These are phyloP conservation scores for Eretmocerus hayati DNA, from an alignment of 2,888 invertebrate genomes.

Conservation along the genomic window DNA sequence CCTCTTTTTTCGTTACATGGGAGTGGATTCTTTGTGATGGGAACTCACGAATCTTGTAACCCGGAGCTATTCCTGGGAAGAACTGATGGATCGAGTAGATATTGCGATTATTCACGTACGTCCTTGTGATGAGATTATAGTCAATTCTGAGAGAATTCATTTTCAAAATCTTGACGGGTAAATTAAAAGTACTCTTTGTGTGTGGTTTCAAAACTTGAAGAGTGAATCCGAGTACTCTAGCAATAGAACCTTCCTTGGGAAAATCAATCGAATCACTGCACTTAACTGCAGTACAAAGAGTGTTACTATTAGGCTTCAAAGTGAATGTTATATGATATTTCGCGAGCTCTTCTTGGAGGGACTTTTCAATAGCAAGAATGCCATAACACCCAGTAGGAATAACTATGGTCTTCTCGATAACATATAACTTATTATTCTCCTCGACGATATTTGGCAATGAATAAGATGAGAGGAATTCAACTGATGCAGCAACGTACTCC, in stretches of 20 bases:
- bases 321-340: background rate
- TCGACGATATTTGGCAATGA: constrained; percentile 1
- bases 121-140: constrained; percentile 2
- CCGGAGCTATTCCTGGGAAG: constrained; percentile 23
- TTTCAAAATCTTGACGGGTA: background rate
- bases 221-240: background rate
- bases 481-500: background rate
- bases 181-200: background rate
- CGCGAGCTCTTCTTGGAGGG: background rate
- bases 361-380: background rate
- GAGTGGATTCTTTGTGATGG: constrained; percentile 26
- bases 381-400: constrained; percentile 2
- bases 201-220: background rate
- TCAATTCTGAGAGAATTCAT: constrained; percentile 1
- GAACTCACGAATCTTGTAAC: constrained; percentile 36
- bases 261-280: background rate
- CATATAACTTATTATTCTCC: constrained; percentile 18
- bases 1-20: constrained; percentile 18
- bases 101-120: constrained; percentile 5
- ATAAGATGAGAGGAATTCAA: background rate
- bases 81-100: background rate
- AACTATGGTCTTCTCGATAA: background rate
- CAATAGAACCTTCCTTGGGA: constrained; percentile 22
- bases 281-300: background rate
- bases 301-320: background rate